Conservation (phyloP, 2,113 vertebrate genomes). For the Sterna hirundo region DNA sequence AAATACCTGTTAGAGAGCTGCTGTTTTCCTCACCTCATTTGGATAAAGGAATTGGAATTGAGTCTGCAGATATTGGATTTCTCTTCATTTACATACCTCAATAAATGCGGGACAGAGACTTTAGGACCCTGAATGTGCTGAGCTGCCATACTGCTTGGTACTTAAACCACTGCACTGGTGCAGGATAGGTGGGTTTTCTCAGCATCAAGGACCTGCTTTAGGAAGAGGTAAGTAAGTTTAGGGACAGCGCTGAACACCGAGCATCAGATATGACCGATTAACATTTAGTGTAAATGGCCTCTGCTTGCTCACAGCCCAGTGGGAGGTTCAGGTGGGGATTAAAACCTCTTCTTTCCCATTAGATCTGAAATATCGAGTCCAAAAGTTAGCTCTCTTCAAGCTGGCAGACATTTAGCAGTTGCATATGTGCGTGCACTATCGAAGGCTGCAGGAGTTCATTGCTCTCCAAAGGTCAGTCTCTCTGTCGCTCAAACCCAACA, state of each 20-base stretch:
- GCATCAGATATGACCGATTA: not conserved
- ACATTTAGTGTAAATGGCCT: not conserved
- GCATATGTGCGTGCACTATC: fast-evolving
- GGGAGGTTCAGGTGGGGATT: not conserved
- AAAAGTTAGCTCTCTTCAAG: not conserved
- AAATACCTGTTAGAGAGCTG: not conserved
- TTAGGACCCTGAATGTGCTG: not conserved
- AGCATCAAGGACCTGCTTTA: not conserved
- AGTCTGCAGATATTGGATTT: not conserved
- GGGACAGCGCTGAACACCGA: not conserved
- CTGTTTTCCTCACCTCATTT: not conserved
- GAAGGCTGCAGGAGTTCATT: fast-evolving
- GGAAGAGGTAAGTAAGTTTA: not conserved
- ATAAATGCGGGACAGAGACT: not conserved
- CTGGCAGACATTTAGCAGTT: not conserved
- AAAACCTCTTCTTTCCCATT: not conserved
- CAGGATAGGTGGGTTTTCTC: not conserved
- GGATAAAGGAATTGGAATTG: not conserved
- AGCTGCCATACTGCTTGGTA: not conserved
- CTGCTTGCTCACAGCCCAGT: not conserved
- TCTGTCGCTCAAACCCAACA: not conserved
- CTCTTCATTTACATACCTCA: not conserved
- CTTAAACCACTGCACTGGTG: not conserved
- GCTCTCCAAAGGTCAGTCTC: not conserved
- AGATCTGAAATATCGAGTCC: not conserved